Percentiles rank a stretch among this genome's conserved stretches.
These are phyloP conservation scores for Lydus trimaculatus DNA, from an alignment of 2,888 invertebrate genomes.

Conservation along the genomic window DNA sequence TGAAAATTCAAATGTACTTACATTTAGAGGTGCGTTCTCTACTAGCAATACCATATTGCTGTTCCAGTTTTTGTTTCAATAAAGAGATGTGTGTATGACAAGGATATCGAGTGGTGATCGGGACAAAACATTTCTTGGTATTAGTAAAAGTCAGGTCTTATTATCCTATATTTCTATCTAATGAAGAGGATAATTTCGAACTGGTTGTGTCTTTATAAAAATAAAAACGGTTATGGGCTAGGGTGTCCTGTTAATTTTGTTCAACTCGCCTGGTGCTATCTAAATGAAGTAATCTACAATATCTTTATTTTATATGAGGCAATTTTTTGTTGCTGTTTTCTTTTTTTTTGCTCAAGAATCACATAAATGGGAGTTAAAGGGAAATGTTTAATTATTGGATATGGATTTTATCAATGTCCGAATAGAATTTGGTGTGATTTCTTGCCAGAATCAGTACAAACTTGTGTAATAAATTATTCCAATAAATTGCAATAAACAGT, in stretches of 20 bases:
- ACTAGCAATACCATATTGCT: neutral
- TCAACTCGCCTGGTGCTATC: neutral
- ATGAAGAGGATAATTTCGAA: conserved; percentile 46
- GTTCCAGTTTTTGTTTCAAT: neutral
- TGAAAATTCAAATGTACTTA: conserved; percentile 54
- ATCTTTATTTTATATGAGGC: neutral
- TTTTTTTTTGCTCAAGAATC: too few species aligned
- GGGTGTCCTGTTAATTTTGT: conserved; percentile 25
- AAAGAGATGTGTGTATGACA: neutral
- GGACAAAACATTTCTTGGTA: neutral
- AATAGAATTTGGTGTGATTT: conserved; percentile 34
- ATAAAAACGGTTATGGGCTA: conserved; percentile 41
- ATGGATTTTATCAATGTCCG: conserved; percentile 36
- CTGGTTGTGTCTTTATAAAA: conserved; percentile 42
- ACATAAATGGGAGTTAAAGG: neutral
- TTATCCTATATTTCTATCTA: conserved; percentile 46
- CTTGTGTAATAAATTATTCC: conserved; percentile 49
- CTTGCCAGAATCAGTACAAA: conserved; percentile 34
- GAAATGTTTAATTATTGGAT: conserved; percentile 24
- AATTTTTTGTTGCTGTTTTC: neutral
- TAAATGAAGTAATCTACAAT: neutral
- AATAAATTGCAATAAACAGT: conserved; percentile 58
- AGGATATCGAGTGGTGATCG: neutral
- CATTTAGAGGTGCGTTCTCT: conserved; percentile 38
- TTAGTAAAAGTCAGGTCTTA: conserved; percentile 35